Evolutionary conservation across 1,140 invertebrate genomes (phyloP).

Genomic region (Andricus grossulariae): DNA sequence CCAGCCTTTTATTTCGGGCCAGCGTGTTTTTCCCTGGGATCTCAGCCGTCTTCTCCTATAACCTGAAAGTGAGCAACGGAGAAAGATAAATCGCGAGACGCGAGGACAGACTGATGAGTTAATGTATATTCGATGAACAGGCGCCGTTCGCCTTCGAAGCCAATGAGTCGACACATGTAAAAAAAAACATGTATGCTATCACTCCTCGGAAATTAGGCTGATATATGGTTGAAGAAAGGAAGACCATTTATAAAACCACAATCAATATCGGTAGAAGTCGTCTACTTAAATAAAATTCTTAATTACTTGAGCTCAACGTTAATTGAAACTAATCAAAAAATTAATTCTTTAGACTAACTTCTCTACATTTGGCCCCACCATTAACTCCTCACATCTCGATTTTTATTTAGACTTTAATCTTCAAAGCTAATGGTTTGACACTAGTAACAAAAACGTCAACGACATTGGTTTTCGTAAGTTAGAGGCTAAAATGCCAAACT

Average conservation of each 20-base stretch:
- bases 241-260: too few relatives aligned
- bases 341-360: too few relatives aligned
- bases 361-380: too few relatives aligned
- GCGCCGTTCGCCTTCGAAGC: background rate
- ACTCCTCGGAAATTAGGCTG: too few relatives aligned
- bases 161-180: background rate
- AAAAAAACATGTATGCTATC: background rate
- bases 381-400: too few relatives aligned
- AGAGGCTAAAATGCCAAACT: background rate
- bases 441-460: background rate
- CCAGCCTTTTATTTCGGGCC: slow-evolving; percentile 52
- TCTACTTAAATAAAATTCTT: too few relatives aligned
- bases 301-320: too few relatives aligned
- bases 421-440: background rate
- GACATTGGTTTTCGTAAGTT: background rate
- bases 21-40: slow-evolving; percentile 54
- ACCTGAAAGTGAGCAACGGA: slow-evolving; percentile 44
- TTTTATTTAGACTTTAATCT: background rate
- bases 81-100: slow-evolving; percentile 42
- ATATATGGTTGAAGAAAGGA: too few relatives aligned
- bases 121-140: slow-evolving; percentile 7
- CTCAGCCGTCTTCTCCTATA: slow-evolving; percentile 42
- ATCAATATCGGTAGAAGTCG: too few relatives aligned
- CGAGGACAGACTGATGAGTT: background rate
- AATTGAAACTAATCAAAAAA: too few relatives aligned